Evolutionary conservation across 2,888 invertebrate species (phyloP), one percentile per base, ranked within the genome.

Genomic region (Epiblema foenella): DNA sequence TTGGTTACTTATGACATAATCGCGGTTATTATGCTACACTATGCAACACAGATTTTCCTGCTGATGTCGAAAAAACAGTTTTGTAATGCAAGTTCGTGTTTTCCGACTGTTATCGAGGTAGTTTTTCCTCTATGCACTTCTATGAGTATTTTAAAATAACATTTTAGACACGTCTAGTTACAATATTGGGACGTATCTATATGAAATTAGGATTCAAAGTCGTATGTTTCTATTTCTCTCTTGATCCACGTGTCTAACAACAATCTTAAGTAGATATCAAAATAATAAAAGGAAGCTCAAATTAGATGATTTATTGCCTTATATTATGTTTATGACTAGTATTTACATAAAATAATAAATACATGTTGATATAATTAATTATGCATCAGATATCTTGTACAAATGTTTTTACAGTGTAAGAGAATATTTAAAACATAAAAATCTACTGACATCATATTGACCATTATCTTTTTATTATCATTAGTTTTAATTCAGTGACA

Each of bases 341-440:
- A n/a, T 20, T 54, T 64, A 64, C 20, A 39, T 39, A 64, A 54
- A 11, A n/a, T 37, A 62, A 62, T 51, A 64, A 64, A 64, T 64
- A 64, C 52, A 51, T 20, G 29, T 60, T 59, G 12, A 17, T 8
- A 7, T 29, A 17, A 49, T n/a, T 9, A 49, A 49, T 18, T n/a
- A n/a, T n/a, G n/a, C n/a, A n/a, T n/a, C n/a, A n/a, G n/a, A n/a
- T n/a, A n/a, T n/a, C n/a, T n/a, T n/a, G n/a, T n/a, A n/a, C n/a
- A n/a, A n/a, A n/a, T n/a, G n/a, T n/a, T n/a, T n/a, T n/a, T n/a
- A n/a, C n/a, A n/a, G n/a, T n/a, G n/a, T n/a, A n/a, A n/a, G n/a
- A n/a, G n/a, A n/a, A n/a, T n/a, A n/a, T n/a, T n/a, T n/a, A n/a
- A n/a, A n/a, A n/a, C n/a, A n/a, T n/a, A n/a, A n/a, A n/a, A n/a